Base-by-base conservation (phyloP, 2,113 vertebrate genomes). In the Dicrurus megarhynchus region DNA sequence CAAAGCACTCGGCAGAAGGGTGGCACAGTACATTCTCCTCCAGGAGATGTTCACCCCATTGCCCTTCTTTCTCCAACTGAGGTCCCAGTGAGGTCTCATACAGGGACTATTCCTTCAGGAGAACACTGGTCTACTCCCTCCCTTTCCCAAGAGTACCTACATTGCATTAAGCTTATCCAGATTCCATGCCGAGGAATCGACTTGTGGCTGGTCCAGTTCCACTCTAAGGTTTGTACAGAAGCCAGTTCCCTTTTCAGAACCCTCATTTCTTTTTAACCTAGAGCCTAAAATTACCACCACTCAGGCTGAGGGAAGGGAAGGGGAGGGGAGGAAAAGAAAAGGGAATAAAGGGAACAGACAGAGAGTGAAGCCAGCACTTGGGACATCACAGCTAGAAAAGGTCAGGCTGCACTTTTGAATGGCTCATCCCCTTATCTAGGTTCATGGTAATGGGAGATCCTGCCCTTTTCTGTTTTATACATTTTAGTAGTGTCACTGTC, bases 401-500 rank as follows among this genome's bases (percentile, higher is more conserved):
- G 70, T 93, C 90, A 95, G 80, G 61, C 37, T 87, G 67, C 60
- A 53, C 60, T 97, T 93, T 60, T 50, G 56, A 89, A 83, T 39
- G 46, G 37, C 35, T 93, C 77, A 90, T 59, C 28, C 67, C 79
- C 39, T 33, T 71, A 2, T 84, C 74, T 76, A 89, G 83, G 83
- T 64, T 53, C 65, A 57, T 27, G 21, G 56, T 53, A 89, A 67
- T 49, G 42, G 85, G 33, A 84, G n/a, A 89, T 76, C 49, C 82
- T 93, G 53, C 70, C 83, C 85, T 85, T 63, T 84, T 91, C 59
- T 80, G 46, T 81, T 87, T 53, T 73, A 60, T 85, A 60, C 64
- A 76, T 92, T 96, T 96, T 64, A 81, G 59, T 41, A 89, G 92
- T 79, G 68, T 76, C 75, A 87, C 83, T 96, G 70, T 90, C 70